A percentile compares a stretch with the other conserved stretches of the same genome.
These are phyloP conservation scores for Melanocharis versteri DNA, from an alignment of 2,113 vertebrate genomes.

Conservation along the genomic window DNA sequence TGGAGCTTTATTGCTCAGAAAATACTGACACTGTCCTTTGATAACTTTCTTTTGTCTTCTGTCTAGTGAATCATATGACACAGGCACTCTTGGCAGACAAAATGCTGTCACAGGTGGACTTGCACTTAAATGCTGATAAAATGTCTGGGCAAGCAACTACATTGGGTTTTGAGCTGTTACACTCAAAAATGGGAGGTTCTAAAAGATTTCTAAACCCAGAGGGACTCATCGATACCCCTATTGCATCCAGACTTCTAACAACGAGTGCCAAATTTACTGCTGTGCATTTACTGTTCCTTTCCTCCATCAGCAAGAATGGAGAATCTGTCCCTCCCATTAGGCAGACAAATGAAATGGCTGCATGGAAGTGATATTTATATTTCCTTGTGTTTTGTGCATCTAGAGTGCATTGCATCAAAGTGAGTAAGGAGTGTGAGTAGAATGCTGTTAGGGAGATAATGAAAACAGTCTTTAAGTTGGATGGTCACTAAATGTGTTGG, in stretches of 20 bases:
- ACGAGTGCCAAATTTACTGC: not conserved
- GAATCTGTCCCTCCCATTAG: not conserved
- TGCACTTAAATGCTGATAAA: not conserved
- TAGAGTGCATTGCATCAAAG: not conserved
- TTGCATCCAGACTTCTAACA: not conserved
- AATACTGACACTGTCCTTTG: not conserved
- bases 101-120: not conserved
- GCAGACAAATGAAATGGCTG: not conserved
- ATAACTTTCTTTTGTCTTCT: conserved; percentile 4
- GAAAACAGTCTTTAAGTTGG: not conserved
- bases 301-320: not conserved
- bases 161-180: not conserved
- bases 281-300: not conserved
- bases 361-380: not conserved
- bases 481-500: conserved; percentile 17
- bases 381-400: not conserved
- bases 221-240: not conserved
- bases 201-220: not conserved
- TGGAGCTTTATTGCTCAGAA: conserved; percentile 25
- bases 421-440: not conserved
- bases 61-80: not conserved
- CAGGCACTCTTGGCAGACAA: not conserved
- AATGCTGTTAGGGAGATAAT: not conserved
- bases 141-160: not conserved
- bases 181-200: not conserved